A percentile compares a stretch with the other conserved stretches of the same genome.
Evolutionary conservation across 1,140 invertebrate genomes (phyloP).

Genomic region (Elysia chlorotica): DNA sequence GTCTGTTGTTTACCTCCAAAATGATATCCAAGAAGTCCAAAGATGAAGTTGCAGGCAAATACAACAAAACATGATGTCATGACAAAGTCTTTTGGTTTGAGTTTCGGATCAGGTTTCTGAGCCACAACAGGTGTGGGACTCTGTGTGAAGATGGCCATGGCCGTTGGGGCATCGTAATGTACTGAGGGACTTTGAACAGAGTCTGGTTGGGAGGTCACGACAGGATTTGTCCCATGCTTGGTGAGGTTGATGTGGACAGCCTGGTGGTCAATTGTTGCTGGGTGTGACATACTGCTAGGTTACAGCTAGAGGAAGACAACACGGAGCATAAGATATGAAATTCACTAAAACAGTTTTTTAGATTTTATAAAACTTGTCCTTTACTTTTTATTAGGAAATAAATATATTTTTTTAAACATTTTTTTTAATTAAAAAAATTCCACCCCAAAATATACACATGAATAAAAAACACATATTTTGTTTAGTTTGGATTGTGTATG

Average conservation of each 20-base stretch:
- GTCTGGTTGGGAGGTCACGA: constrained; percentile 20
- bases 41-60: constrained; percentile 43
- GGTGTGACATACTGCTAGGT: constrained; percentile 24
- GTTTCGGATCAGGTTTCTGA: constrained; percentile 35
- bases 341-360: no score
- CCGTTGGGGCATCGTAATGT: constrained; percentile 26
- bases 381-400: no score
- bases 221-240: constrained; percentile 5
- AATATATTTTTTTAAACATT: no score
- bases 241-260: constrained; percentile 33
- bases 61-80: constrained; percentile 43
- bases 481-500: no score
- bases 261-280: constrained; percentile 38
- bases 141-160: constrained; percentile 27
- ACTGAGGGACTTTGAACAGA: constrained; percentile 2
- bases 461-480: no score
- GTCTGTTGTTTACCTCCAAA: constrained; percentile 41
- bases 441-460: no score
- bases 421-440: no score
- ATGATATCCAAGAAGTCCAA: constrained; percentile 40
- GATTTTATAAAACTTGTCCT: no score
- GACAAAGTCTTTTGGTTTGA: constrained; percentile 49
- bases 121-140: constrained; percentile 31
- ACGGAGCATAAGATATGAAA: no score
- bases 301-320: no score